Evolutionary conservation across 2,113 vertebrate species (phyloP).

Genomic region (Opisthocomus hoazin): DNA sequence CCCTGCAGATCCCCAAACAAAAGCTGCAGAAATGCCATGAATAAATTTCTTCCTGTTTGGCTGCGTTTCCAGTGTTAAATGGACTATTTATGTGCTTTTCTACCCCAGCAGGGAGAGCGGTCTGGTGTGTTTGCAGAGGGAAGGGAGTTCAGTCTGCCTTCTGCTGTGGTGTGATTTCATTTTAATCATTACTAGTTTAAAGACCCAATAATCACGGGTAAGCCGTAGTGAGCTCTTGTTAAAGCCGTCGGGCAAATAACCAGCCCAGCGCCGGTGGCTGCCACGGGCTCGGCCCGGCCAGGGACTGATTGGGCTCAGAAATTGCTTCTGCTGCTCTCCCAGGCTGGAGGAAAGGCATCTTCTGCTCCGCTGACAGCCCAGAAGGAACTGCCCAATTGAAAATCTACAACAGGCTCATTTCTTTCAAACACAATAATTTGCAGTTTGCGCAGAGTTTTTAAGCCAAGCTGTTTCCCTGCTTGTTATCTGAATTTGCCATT

Average conservation of each 20-base stretch:
- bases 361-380: neutral
- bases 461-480: neutral
- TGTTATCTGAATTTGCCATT: neutral
- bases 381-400: neutral
- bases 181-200: neutral
- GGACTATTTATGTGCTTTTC: neutral
- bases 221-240: neutral
- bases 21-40: neutral
- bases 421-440: neutral
- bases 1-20: slow-evolving; percentile 7
- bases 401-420: neutral
- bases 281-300: neutral
- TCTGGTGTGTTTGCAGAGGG: neutral
- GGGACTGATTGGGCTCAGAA: neutral
- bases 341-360: neutral
- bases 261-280: neutral
- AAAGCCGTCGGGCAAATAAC: neutral
- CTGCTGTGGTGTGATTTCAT: neutral
- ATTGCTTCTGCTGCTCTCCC: neutral
- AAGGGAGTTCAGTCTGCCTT: neutral
- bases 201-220: neutral
- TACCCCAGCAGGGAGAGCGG: neutral
- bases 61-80: neutral
- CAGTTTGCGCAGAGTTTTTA: neutral
- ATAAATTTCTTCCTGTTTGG: slow-evolving; percentile 33